Conservation (phyloP, 2,113 vertebrate genomes). For the Rhinolophus sinicus region DNA sequence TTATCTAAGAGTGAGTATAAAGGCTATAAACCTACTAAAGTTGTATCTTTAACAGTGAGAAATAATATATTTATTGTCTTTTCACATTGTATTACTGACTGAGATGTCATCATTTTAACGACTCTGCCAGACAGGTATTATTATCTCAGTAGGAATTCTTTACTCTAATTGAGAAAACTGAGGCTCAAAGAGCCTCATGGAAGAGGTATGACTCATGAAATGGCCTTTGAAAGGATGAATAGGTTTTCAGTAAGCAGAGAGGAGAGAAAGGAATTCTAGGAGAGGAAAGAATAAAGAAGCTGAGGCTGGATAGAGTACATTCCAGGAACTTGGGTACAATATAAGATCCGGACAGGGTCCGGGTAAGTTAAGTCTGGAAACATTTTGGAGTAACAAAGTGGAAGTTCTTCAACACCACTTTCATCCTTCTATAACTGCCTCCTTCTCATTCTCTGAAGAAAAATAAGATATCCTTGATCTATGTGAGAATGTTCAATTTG, state of each 20-base stretch:
- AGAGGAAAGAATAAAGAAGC: background rate
- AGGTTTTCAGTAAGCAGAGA: background rate
- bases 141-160: background rate
- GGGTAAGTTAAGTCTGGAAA: background rate
- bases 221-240: background rate
- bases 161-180: background rate
- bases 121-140: background rate
- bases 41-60: slow-evolving; percentile 4
- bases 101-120: slow-evolving; percentile 19
- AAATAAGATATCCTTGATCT: background rate
- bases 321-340: background rate
- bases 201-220: background rate
- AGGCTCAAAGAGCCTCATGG: background rate
- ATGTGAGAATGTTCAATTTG: background rate
- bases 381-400: background rate
- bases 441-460: background rate
- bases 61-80: slow-evolving; percentile 6
- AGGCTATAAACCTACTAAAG: background rate
- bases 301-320: background rate
- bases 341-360: background rate
- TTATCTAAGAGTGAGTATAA: slow-evolving; percentile 30
- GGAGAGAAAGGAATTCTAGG: background rate
- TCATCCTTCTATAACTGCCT: background rate
- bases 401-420: background rate
- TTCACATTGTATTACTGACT: background rate